phyloP scores from a whole-genome alignment of 1,140 invertebrate species.

The Dinoponera quadriceps region DNA sequence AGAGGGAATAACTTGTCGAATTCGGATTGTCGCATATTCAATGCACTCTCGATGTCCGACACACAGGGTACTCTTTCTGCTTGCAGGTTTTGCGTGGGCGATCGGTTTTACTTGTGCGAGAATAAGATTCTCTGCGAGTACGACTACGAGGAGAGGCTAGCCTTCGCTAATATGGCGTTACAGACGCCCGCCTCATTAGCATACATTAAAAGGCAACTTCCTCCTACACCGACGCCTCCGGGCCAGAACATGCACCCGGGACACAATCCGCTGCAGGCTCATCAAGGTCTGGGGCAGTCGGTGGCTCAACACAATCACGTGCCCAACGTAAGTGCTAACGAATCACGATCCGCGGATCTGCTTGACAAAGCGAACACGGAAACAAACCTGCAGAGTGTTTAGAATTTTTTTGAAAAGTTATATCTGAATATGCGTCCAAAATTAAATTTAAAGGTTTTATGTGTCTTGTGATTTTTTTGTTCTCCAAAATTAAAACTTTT shows the following conservation, averaged over 20 bases:
- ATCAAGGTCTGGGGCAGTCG: conserved; percentile 80
- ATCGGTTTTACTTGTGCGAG: conserved; percentile 97
- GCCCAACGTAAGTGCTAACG: conserved; percentile 80
- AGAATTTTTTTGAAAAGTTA: too few relatives aligned
- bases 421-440: too few relatives aligned
- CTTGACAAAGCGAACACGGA: background rate
- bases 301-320: conserved; percentile 83
- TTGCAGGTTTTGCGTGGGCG: conserved; percentile 97
- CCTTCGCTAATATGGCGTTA: conserved; percentile 96
- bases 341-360: background rate
- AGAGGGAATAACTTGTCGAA: background rate
- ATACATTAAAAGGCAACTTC: conserved; percentile 94
- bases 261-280: conserved; percentile 81
- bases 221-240: conserved; percentile 82
- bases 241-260: conserved; percentile 80
- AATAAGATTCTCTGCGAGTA: conserved; percentile 99
- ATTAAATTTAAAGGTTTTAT: too few relatives aligned
- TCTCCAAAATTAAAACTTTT: too few relatives aligned
- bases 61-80: conserved; percentile 55
- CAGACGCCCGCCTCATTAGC: conserved; percentile 93
- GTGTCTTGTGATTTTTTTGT: too few relatives aligned
- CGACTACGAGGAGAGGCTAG: conserved; percentile 97
- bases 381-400: background rate
- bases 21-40: background rate
- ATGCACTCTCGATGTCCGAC: background rate